Evolutionary conservation across 2,888 invertebrate species (phyloP).

Genomic region (Caenorhabditis afra): DNA sequence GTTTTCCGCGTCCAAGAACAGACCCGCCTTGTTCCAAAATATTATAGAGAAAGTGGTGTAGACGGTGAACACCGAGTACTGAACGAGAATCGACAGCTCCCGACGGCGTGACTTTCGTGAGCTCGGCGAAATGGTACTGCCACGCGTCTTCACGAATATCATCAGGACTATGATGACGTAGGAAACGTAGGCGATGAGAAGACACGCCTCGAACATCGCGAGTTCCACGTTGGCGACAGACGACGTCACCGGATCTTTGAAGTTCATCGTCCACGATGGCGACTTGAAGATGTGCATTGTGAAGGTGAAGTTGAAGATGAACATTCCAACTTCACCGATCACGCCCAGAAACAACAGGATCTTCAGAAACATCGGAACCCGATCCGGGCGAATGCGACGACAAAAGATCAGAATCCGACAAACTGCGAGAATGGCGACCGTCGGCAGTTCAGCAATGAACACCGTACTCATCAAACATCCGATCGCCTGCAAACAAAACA

Average conservation of each 20-base stretch:
- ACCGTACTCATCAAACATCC: conserved; percentile 18
- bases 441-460: conserved; percentile 22
- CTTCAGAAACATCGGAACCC: conserved; percentile 4
- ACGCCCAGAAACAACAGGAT: conserved; percentile 3
- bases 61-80: conserved; percentile 26
- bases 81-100: conserved; percentile 16
- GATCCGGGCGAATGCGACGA: no score
- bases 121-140: no score
- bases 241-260: no score
- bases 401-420: conserved; percentile 21
- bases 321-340: neutral
- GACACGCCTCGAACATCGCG: neutral
- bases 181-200: neutral
- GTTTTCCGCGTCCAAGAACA: neutral
- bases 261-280: no score
- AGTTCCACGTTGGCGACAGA: no score
- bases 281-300: no score
- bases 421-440: conserved; percentile 26
- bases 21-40: neutral
- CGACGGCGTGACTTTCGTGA: neutral
- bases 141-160: neutral
- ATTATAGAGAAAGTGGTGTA: conserved; percentile 3
- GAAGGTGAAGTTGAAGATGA: no score
- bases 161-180: neutral
- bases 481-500: conserved; percentile 7